A percentile compares a stretch with the other conserved stretches of the same genome.
These are phyloP conservation scores for Drosophila cracens DNA, from an alignment of 2,888 invertebrate species.

Conservation along the genomic window DNA sequence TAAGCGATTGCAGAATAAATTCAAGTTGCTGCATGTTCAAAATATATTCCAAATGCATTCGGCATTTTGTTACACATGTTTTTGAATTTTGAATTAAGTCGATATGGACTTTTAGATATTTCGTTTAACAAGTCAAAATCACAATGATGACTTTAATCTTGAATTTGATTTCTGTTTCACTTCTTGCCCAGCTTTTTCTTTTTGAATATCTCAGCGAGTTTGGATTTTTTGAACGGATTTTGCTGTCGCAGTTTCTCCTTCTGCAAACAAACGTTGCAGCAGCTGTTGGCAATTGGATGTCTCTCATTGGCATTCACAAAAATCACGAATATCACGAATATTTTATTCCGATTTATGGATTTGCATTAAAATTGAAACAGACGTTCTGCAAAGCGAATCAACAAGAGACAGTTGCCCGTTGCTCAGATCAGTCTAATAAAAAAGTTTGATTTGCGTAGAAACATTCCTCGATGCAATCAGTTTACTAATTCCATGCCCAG, in stretches of 20 bases:
- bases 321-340: constrained; percentile 26
- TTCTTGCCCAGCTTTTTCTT: background rate
- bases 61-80: constrained; percentile 4
- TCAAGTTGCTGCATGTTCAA: constrained; percentile 22
- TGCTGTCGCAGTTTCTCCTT: background rate
- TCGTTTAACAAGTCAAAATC: background rate
- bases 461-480: background rate
- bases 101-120: background rate
- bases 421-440: background rate
- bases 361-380: constrained; percentile 5
- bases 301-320: constrained; percentile 32
- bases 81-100: background rate
- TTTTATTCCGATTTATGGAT: constrained; percentile 29
- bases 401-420: background rate
- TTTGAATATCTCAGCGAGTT: background rate
- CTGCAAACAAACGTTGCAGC: background rate
- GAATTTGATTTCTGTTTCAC: background rate
- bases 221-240: constrained; percentile 6
- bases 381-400: background rate
- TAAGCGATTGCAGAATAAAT: constrained; percentile 26
- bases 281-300: constrained; percentile 29
- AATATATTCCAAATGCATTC: constrained; percentile 50
- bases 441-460: background rate
- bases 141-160: background rate
- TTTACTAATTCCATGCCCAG: background rate